Base-by-base conservation (phyloP, 92 coral and sea anemone species). In the Bergia puertoricense region DNA sequence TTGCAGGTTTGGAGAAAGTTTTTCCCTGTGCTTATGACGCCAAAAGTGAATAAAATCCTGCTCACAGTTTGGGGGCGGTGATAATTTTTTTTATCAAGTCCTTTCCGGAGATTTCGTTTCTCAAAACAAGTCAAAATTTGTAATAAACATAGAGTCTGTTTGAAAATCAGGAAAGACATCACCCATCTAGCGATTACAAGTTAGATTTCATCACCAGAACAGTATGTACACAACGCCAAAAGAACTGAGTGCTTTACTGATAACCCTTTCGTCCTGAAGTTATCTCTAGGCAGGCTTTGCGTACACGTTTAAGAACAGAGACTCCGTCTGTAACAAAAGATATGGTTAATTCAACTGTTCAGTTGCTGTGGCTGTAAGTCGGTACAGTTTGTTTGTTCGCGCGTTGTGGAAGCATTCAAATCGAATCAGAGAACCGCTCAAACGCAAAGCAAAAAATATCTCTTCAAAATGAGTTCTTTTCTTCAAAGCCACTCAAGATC, bases 191-290 rank as follows among this genome's bases (percentile, higher is more conserved):
- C 92, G 98, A 95, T 95, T 93, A 93, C 95, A 92, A 89, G 87
- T 68, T 73, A 95, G 96, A 95, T 95, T 90, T 95, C 96, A 92
- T 95, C 95, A 89, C 95, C 92, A 93, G 79, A 50, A 84, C 77
- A 82, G 88, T 93, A 88, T 89, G 92, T 92, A 93, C 92, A 93
- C 96, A 95, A 95, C 92, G 96, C 86, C 88, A 90, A 93, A 79
- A 76, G 96, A 88, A 90, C 59, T 54, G 91, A 88, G 92, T 79
- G 86, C 88, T 91, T 73, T 16, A 86, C 98, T 95, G 98, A 95
- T 95, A 95, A 95, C 98, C 98, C 90, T 91, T 88, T 89, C 93
- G 88, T 89, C 91, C 86, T 74, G 37, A 88, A 95, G 93, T 95
- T 95, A 95, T 93, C 96, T 90, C 93, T 82, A 89, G 88, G 88